A percentile compares a stretch with the other conserved stretches of the same genome.
Conservation (phyloP, 2,113 vertebrate species). For the Donacobius atricapilla region DNA sequence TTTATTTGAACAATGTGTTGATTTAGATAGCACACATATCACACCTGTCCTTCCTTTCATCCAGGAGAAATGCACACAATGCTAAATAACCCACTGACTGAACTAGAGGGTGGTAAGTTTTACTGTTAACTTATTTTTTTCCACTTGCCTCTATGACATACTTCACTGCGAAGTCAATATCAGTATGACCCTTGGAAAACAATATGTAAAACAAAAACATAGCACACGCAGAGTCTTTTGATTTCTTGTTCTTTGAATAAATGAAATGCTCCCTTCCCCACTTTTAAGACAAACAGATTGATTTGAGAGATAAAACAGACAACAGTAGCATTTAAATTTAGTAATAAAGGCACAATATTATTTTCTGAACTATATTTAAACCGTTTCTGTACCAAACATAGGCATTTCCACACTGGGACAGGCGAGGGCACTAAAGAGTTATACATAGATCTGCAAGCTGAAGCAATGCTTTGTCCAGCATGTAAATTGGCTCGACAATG, state of each 20-base stretch:
- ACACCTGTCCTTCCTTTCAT: neutral
- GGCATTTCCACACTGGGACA: slow-evolving; percentile 40
- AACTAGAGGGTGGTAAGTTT: neutral
- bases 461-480: neutral
- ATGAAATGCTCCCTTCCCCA: neutral
- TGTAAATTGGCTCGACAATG: neutral
- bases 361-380: neutral
- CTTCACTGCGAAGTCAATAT: neutral
- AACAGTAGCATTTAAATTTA: neutral
- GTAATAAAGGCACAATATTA: neutral
- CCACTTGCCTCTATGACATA: neutral
- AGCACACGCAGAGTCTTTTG: fast-evolving
- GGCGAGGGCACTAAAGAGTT: slow-evolving; percentile 73
- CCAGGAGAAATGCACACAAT: neutral
- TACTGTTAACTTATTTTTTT: neutral
- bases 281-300: neutral
- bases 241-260: neutral
- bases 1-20: neutral
- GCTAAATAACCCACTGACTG: neutral
- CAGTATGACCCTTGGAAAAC: neutral
- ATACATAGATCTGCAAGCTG: neutral
- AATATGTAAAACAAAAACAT: neutral
- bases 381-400: neutral
- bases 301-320: neutral
- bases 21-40: neutral